A percentile compares a stretch with the other conserved stretches of the same genome.
Evolutionary conservation across 2,113 vertebrate species (phyloP).

Genomic region (Entosphenus tridentatus): DNA sequence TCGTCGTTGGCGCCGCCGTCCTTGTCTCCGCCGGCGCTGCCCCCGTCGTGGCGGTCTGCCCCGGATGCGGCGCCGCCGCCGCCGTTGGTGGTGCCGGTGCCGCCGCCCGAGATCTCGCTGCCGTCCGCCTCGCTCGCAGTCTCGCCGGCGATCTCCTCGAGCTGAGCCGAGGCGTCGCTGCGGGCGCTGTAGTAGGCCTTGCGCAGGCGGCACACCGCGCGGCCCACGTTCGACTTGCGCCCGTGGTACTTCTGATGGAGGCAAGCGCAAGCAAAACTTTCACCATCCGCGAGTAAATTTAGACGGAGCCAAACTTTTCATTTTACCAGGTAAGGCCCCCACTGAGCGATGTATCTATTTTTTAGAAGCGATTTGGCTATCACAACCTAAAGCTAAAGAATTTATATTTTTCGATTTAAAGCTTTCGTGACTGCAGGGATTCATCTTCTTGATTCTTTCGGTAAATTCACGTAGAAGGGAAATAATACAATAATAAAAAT

Average conservation of each 20-base stretch:
- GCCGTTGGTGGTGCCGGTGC: constrained; percentile 10
- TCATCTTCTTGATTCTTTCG: no score
- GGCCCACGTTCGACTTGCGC: constrained; percentile 60
- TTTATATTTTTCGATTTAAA: no score
- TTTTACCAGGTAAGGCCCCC: no score
- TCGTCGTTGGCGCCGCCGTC: constrained; percentile 31
- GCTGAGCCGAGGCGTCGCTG: constrained; percentile 68
- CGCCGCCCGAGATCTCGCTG: constrained; percentile 49
- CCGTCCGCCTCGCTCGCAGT: constrained; percentile 88
- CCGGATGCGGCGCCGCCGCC: no score
- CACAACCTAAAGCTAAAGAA: background rate
- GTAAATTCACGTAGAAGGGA: no score
- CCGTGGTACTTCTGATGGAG: constrained; percentile 64
- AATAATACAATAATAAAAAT: no score
- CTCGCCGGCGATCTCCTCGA: constrained; percentile 91
- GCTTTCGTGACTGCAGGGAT: no score
- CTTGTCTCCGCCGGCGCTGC: constrained; percentile 23
- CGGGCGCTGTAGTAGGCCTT: constrained; percentile 80
- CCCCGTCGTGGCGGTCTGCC: background rate
- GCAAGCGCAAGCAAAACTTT: no score
- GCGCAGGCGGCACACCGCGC: constrained; percentile 65
- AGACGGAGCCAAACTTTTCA: no score
- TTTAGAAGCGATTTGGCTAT: background rate
- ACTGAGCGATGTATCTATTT: no score
- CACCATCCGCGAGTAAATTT: no score